A percentile compares a stretch with the other conserved stretches of the same genome.
Evolutionary conservation across 2,888 invertebrate species (phyloP).

Genomic region (Danaus chrysippus): DNA sequence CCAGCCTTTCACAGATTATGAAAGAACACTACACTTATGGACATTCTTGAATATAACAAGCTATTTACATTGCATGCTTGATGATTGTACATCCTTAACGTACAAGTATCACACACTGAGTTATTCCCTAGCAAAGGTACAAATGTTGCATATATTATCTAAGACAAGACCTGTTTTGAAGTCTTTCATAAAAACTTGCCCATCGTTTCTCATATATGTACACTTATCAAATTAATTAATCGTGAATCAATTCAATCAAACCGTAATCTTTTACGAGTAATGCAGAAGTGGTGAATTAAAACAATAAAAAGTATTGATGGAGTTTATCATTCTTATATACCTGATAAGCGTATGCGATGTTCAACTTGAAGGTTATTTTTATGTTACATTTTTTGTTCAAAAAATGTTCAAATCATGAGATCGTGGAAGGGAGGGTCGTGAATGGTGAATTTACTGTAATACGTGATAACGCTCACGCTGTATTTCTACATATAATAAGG

Average conservation of each 20-base stretch:
- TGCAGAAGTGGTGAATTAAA: slow-evolving; percentile 8
- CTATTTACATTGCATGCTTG: slow-evolving; percentile 34
- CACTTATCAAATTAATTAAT: too few relatives aligned
- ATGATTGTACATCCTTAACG: slow-evolving; percentile 8
- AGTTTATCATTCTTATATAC: too few relatives aligned
- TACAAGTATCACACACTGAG: background rate
- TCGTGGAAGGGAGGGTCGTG: slow-evolving; percentile 33
- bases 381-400: slow-evolving; percentile 11
- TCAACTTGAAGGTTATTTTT: slow-evolving; percentile 8
- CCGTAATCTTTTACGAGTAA: too few relatives aligned
- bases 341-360: background rate
- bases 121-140: background rate
- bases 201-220: too few relatives aligned
- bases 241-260: too few relatives aligned
- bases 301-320: slow-evolving; percentile 14
- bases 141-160: background rate
- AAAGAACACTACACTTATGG: slow-evolving; percentile 45
- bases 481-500: slow-evolving; percentile 29
- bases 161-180: background rate
- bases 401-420: slow-evolving; percentile 7
- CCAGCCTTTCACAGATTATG: slow-evolving; percentile 51
- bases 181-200: too few relatives aligned
- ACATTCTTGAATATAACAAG: slow-evolving; percentile 45
- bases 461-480: slow-evolving; percentile 38
- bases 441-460: slow-evolving; percentile 34